Base-by-base conservation (phyloP, 2,888 invertebrate genomes). In the Ceriagrion tenellum region DNA sequence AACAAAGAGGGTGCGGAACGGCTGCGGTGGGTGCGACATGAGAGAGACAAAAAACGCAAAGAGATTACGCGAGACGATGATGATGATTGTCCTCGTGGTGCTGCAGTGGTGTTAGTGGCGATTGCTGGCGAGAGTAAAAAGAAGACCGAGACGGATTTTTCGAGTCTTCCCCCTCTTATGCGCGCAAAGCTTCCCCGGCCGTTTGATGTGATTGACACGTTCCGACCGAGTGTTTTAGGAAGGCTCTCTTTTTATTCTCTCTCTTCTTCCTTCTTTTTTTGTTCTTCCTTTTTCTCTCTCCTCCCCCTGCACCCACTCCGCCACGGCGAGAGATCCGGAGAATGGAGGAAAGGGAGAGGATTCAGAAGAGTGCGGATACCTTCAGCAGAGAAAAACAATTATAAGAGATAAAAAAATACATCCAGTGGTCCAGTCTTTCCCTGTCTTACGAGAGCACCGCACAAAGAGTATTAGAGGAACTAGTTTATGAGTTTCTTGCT, bases 121-220 rank as follows among this genome's bases (percentile, higher is more conserved):
- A 55, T 59, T 16, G 59, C 59, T 59, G 59, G 59, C 59, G 88
- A 88, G 59, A 59, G 59, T 20, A 16, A 20, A 59, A 16, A 20
- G 18, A n/a, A 26, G 69, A 69, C 26, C 4, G 69, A 26, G 69
- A 59, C 18, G 59, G 89, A 89, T 89, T 89, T 55, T 89, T n/a
- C 47, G 93, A 91, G 93, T 69, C 30, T 47, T 93, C 56, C 40
- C 59, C 59, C 59, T 16, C 59, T 59, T 20, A 47, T 16, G 16
- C 56, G 74, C 4, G 81, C n/a, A 6, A 20, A 69, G 69, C 26
- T 3, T n/a, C 69, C 81, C 91, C 56, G 59, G 93, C 56, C 63
- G 63, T 93, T 93, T 93, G 93, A 93, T 93, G 93, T 63, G 93
- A 93, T 93, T 74, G 93, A 93, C 93, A 93, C 93, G 69, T 74